Evolutionary conservation across 1,140 invertebrate genomes (phyloP), one percentile per base, ranked within the genome.

Genomic region (Brachionus rubens): DNA sequence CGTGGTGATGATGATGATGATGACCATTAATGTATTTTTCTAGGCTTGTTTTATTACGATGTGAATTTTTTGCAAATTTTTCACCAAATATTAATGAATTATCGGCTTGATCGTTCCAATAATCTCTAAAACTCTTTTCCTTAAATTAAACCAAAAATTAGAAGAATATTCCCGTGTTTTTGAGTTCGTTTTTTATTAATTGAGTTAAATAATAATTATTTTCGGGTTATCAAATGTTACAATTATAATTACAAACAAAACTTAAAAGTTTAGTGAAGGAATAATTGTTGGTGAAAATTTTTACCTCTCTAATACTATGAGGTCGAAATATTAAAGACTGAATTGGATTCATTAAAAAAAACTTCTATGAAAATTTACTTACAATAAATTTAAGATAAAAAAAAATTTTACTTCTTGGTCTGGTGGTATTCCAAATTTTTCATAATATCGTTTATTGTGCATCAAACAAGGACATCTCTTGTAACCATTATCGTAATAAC

Each of bases 391-490:
- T 46, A 46, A 28, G 3, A n/a, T 33, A n/a, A 21, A 3, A 41
- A 21, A 12, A 26, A 16, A 24, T 33, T 70, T 70, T 72, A 72
- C 68, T 54, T 72, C 46, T 12, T 50, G 28, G 46, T 54, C 68
- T n/a, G 68, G 68, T 24, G 43, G 46, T 14, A 14, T 2, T 12
- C 46, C 30, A 54, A 19, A 30, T 40, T 72, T 36, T 41, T 28
- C 30, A 72, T 72, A 72, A 50, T 72, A 72, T 54, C 28, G 33
- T 50, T 46, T 21, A 12, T 52, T 72, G 30, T 72, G 68, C 68
- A 72, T 72, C 10, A 72, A 30, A 24, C 68, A 72, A n/a, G 68
- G 68, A 33, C 68, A 72, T 36, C 68, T 48, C 19, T 72, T 72
- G 19, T 72, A 72, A 1, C 68, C 68, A 41, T 72, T 46, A n/a